Evolutionary conservation across 2,888 invertebrate genomes (phyloP), one percentile per base, ranked within the genome.

Genomic region (Platynereis dumerilii): DNA sequence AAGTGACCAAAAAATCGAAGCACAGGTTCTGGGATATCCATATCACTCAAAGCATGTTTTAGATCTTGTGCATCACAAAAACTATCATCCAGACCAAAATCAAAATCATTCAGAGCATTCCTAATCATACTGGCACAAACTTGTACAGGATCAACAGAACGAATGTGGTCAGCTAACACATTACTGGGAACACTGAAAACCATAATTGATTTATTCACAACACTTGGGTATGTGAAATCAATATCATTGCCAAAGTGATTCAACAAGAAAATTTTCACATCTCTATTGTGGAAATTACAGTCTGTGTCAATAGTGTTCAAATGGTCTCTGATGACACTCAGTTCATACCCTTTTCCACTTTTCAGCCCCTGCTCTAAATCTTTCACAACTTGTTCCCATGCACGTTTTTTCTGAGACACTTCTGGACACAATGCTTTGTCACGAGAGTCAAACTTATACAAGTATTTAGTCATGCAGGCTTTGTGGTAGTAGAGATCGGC

Each of bases 41-140:
- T 60, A 20, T 55, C 56, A 58, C 26, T 58, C 27, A 27, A 58
- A n/a, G 58, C 58, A 58, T 12, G n/a, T 58, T 58, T 58, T 12
- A 58, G 29, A 58, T 39, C 58, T 17, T 39, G 39, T n/a, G 58
- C 58, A 58, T 58, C 58, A 42, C 58, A 58, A 34, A 58, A 58
- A 7, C 58, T 58, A 34, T 58, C 58, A 10, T 58, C 58, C 7
- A 58, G 58, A 58, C 58, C 58, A 34, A 58, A 58, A 15, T 58
- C 39, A 58, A 29, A 58, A 17, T 58, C 55, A 55, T 22, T 24
- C 17, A 55, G 12, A 55, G 26, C 24, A 5, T 55, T 55, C 5
- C 55, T 22, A 10, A 55, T 55, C 53, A 53, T 10, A 20, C 53
- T 20, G 20, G 53, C 53, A 53, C 20, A 53, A 10, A 20, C 20